Percentiles rank a stretch among this genome's conserved stretches.
Conservation (phyloP, 2,797 vertebrate genomes). For the Simalia tracyae region DNA sequence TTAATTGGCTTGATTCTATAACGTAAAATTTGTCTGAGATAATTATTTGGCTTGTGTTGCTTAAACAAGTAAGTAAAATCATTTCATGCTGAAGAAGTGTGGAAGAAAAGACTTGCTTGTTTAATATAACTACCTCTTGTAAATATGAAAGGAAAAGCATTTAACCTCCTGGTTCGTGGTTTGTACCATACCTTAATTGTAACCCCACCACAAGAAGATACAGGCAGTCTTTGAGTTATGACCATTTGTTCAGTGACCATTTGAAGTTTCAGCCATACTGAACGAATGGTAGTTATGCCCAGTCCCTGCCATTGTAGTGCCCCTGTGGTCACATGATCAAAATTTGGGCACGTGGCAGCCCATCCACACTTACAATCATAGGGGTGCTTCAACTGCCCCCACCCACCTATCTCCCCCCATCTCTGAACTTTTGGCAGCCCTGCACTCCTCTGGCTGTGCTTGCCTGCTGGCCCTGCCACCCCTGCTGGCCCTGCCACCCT, state of each 20-base stretch:
- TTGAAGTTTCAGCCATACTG: neutral
- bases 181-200: neutral
- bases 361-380: neutral
- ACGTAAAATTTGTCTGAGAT: conserved; percentile 54
- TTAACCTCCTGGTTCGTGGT: neutral
- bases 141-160: neutral
- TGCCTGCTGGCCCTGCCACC: too few species aligned
- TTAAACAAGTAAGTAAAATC: conserved; percentile 60
- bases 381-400: neutral
- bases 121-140: neutral
- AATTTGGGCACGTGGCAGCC: neutral
- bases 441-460: too few species aligned
- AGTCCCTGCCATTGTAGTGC: neutral
- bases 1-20: conserved; percentile 63
- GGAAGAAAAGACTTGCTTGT: conserved; percentile 39
- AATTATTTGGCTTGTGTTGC: conserved; percentile 48
- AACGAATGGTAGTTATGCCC: neutral
- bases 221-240: neutral
- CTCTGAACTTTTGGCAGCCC: too few species aligned
- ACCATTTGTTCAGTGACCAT: neutral
- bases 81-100: conserved; percentile 30
- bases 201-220: neutral
- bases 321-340: neutral
- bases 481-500: too few species aligned
- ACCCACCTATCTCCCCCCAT: too few species aligned